Base-by-base conservation (phyloP, 1,140 invertebrate genomes). In the Sycobia sp. region DNA sequence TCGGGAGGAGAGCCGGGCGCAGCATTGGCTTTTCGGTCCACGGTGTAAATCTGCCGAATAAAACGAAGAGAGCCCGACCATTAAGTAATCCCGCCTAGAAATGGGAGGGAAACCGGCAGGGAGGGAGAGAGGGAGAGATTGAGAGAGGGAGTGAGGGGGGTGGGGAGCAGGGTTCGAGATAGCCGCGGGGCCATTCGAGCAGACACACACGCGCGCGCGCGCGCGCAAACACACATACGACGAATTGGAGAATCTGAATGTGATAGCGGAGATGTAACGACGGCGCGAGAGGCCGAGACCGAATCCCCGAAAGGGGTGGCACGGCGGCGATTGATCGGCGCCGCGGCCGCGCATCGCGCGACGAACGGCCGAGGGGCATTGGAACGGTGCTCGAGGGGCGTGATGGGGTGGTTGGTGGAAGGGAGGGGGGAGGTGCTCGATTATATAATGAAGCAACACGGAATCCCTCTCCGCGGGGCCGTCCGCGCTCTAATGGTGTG, bases 401-500 rank as follows among this genome's bases (percentile, higher is more conserved):
- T 74, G 75, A 79, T 80, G 79, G 78, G 79, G 79, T 66, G 65
- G 69, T 69, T 61, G 62, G 60, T 63, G 62, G 69, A 65, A 66
- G 67, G 51, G 65, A 71, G 67, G 72, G 72, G 71, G 70, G 67
- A 71, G 72, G 71, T 65, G 74, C 70, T 81, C 78, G 78, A 80
- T 80, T 80, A 81, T n/a, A n/a, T 77, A 81, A 81, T 79, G 73
- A 73, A 73, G 72, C 73, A 80, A 81, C 79, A 81, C 71, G 79
- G 66, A 81, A 79, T 80, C 73, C 77, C 79, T 80, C 76, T 81
- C 77, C n/a, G n/a, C n/a, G 73, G 76, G 74, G 76, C 72, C 67
- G 72, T n/a, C n/a, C n/a, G n/a, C n/a, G n/a, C n/a, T n/a, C 72
- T 81, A 81, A 81, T 81, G 78, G 79, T 74, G 76, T 81, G 80